phyloP scores from a whole-genome alignment of 2,797 vertebrate species.

The Aulostomus chinensis region DNA sequence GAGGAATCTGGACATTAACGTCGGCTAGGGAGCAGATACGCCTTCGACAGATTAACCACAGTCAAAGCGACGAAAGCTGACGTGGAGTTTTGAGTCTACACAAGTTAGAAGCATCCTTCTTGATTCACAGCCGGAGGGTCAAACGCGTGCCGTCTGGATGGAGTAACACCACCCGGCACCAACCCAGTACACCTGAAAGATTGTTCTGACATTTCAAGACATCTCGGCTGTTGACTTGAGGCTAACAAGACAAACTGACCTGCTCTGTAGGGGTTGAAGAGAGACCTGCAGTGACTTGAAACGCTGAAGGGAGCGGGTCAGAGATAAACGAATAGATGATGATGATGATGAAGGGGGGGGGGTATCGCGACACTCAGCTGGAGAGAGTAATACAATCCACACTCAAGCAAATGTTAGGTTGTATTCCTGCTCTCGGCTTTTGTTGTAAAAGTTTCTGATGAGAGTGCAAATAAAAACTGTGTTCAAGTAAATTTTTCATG shows the following conservation, averaged over 20 bases:
- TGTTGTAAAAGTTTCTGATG: too few relatives aligned
- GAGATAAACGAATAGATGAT: neutral
- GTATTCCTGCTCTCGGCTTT: too few relatives aligned
- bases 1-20: too few relatives aligned
- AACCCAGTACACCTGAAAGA: neutral
- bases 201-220: constrained; percentile 14
- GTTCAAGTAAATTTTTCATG: too few relatives aligned
- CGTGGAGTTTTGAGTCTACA: too few relatives aligned
- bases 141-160: too few relatives aligned
- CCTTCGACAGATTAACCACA: constrained; percentile 10
- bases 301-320: neutral
- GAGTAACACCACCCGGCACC: too few relatives aligned
- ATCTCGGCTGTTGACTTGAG: neutral
- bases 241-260: constrained; percentile 1
- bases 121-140: too few relatives aligned
- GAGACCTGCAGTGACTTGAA: neutral
- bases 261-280: neutral
- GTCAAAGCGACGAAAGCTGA: constrained; percentile 23
- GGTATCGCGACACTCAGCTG: neutral
- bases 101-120: neutral
- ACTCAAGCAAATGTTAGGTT: too few relatives aligned
- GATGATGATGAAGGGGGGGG: too few relatives aligned
- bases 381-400: neutral
- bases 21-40: neutral
- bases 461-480: too few relatives aligned